Base-by-base conservation (phyloP, 2,888 invertebrate species). In the Ligdia adustata region DNA sequence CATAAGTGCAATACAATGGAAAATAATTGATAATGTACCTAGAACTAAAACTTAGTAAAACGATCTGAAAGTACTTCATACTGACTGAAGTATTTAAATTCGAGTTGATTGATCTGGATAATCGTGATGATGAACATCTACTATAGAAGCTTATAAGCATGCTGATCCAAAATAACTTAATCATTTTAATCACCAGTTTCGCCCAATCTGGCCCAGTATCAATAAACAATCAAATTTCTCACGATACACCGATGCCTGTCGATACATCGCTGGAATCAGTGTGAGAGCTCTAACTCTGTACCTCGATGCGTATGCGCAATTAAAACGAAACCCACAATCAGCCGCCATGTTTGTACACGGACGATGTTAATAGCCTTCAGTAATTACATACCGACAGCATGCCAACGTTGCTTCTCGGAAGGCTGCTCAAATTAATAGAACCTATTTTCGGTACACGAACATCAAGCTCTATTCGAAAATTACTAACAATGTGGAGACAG, bases 331-430 rank as follows among this genome's bases (percentile, higher is more conserved):
- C 89, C 89, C 63, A 81, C 88, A 90, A 90, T 90, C 88, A 90
- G 79, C 85, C 81, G 86, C 89, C 89, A 90, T 90, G 90, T 90
- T 90, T 89, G 89, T 89, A 89, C 87, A 87, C 87, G 87, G 88
- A 64, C 83, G 85, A 87, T 87, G 89, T 88, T 89, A 90, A 89
- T 89, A 87, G 87, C 87, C 72, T 75, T 73, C 77, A 79, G 88
- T 90, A 89, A 90, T 90, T 90, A 89, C 88, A 88, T 81, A 85
- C 78, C 81, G 81, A 81, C 75, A 82, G 82, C 86, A 85, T 86
- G 82, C 75, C 76, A 84, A 81, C 80, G 81, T 72, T 77, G 74
- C 76, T 89, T 89, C 89, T 89, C 80, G 82, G 89, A 89, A 89
- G 87, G 86, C 75, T 84, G 85, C 79, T 82, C 84, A 77, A 86